Conservation (phyloP, 1,140 invertebrate genomes). For the Mactra quadrangularis region DNA sequence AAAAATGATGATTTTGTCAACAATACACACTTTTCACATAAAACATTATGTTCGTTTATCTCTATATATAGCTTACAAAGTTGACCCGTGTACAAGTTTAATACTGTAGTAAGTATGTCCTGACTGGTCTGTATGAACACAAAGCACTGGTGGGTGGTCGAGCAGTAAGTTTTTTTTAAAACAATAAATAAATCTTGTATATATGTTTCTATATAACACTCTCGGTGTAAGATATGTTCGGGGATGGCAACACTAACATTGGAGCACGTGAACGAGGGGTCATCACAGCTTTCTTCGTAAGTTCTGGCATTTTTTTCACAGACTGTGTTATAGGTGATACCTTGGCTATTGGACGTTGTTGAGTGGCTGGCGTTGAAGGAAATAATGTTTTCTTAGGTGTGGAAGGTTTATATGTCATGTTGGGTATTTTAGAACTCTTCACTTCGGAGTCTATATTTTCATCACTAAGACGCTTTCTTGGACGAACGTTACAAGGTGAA, state of each 20-base stretch:
- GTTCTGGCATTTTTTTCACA: conserved; percentile 46
- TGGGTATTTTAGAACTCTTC: conserved; percentile 59
- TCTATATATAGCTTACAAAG: neutral
- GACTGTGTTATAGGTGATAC: conserved; percentile 67
- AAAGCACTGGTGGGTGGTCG: neutral
- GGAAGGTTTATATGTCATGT: conserved; percentile 44
- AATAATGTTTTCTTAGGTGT: conserved; percentile 33
- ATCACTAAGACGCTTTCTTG: conserved; percentile 66
- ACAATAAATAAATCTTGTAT: too few relatives aligned
- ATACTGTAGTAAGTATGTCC: too few relatives aligned
- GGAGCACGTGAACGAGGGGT: conserved; percentile 64
- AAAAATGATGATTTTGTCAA: too few relatives aligned
- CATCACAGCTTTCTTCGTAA: conserved; percentile 62
- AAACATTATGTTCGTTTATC: too few relatives aligned
- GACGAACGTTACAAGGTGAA: conserved; percentile 14
- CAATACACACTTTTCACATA: too few relatives aligned
- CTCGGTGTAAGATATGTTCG: conserved; percentile 56
- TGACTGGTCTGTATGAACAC: neutral
- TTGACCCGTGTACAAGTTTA: neutral
- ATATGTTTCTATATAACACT: conserved; percentile 63
- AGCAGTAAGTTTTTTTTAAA: too few relatives aligned
- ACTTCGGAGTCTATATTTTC: conserved; percentile 59
- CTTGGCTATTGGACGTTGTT: conserved; percentile 65
- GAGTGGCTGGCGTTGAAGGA: conserved; percentile 40
- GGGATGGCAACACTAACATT: conserved; percentile 60